phyloP scores from a whole-genome alignment of 35 echinoderm and acorn worm genomes.

The Ophioderma brevispina region DNA sequence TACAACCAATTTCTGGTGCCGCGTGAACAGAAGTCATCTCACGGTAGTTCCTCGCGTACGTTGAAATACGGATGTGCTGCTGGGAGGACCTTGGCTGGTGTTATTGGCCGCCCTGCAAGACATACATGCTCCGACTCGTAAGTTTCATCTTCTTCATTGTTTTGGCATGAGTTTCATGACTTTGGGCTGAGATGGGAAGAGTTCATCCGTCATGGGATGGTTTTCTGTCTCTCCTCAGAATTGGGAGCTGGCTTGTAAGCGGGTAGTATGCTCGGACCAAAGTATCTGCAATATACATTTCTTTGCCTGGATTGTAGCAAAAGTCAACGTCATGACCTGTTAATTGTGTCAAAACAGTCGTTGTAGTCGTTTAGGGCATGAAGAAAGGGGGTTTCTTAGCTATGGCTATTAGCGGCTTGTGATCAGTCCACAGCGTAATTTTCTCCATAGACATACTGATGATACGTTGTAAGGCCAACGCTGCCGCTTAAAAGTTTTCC shows the following conservation, averaged over 20 bases:
- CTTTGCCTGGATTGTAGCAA: constrained; percentile 56
- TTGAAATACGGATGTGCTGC: constrained; percentile 29
- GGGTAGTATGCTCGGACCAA: constrained; percentile 33
- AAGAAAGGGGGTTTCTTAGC: background rate
- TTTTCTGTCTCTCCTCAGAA: constrained; percentile 34
- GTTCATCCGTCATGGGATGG: background rate
- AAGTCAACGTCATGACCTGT: constrained; percentile 61
- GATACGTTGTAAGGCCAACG: constrained; percentile 67
- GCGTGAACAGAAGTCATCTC: constrained; percentile 45
- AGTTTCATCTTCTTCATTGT: constrained; percentile 30
- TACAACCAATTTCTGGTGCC: constrained; percentile 32
- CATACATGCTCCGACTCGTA: constrained; percentile 10
- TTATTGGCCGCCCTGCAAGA: constrained; percentile 14
- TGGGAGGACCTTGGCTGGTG: background rate
- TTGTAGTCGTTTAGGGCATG: background rate
- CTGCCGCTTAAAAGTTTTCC: constrained; percentile 64
- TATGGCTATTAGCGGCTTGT: constrained; percentile 57
- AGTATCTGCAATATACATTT: constrained; percentile 73
- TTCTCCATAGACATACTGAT: constrained; percentile 46
- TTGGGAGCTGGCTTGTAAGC: background rate
- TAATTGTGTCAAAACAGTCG: constrained; percentile 14
- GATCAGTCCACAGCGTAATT: constrained; percentile 49
- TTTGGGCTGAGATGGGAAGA: constrained; percentile 31
- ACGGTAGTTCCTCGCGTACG: constrained; percentile 47
- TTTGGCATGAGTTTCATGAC: background rate